Evolutionary conservation across 2,113 vertebrate species (phyloP).

Genomic region (Apteryx owenii): DNA sequence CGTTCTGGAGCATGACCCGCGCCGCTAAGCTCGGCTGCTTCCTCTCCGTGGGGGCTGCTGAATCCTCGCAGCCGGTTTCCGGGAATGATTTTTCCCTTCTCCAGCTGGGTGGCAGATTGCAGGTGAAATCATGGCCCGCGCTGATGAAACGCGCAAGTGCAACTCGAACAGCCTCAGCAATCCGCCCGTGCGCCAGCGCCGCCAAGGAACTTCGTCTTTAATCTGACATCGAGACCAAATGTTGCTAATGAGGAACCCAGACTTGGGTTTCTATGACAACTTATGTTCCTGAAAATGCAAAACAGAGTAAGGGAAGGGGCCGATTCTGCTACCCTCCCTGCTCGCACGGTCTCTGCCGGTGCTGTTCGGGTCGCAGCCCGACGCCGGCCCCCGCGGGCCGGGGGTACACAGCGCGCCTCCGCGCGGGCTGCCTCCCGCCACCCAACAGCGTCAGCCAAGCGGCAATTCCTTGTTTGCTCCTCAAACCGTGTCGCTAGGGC

Average conservation of each 20-base stretch:
- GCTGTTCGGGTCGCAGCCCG: neutral
- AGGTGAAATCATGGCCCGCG: neutral
- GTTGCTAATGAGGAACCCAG: conserved; percentile 64
- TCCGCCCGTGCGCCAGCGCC: conserved; percentile 22
- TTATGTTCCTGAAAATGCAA: conserved; percentile 2
- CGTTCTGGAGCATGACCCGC: neutral
- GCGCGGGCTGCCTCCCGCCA: neutral
- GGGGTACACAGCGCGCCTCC: no score
- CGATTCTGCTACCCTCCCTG: neutral
- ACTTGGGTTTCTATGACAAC: conserved; percentile 75
- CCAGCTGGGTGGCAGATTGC: neutral
- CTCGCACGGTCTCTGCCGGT: fast-evolving
- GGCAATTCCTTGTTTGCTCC: neutral
- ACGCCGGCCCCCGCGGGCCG: no score
- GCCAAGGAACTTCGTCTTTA: conserved; percentile 38
- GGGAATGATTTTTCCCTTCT: neutral
- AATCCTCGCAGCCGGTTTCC: neutral
- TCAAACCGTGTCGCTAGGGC: neutral
- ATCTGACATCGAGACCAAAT: conserved; percentile 62
- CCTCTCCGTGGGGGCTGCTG: neutral
- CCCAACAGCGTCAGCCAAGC: neutral
- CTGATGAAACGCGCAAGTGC: neutral
- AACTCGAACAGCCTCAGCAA: neutral
- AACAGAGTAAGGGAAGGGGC: conserved; percentile 3
- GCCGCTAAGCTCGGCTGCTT: neutral